Percentiles rank a stretch among this genome's conserved stretches.
phyloP scores from a whole-genome alignment of 2,113 vertebrate genomes.

The Hiodon alosoides region DNA sequence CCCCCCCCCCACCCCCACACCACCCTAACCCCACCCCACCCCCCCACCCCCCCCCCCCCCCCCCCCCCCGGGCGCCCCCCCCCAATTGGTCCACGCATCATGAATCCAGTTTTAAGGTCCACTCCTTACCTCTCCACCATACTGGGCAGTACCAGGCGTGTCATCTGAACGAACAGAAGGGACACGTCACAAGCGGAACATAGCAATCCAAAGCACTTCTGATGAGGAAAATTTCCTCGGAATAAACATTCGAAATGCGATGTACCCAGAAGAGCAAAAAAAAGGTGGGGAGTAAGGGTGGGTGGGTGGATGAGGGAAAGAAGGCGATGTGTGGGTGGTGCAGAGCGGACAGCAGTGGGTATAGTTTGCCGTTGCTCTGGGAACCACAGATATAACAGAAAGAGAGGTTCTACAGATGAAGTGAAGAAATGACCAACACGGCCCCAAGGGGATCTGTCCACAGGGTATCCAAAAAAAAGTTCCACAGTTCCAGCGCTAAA shows the following conservation, averaged over 20 bases:
- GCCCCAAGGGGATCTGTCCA: background rate
- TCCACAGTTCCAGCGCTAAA: no score
- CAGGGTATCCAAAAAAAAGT: no score
- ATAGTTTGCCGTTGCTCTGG: slow-evolving; percentile 52
- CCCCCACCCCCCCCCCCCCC: no score
- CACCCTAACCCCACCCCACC: no score
- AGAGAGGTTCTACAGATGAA: background rate
- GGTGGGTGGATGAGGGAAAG: slow-evolving; percentile 30
- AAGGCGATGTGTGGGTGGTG: slow-evolving; percentile 52
- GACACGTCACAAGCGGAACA: background rate
- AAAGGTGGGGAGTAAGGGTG: slow-evolving; percentile 5
- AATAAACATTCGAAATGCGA: no score
- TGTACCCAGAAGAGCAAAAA: no score
- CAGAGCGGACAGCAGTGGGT: slow-evolving; percentile 54
- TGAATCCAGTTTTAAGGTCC: background rate
- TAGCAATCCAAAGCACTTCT: background rate
- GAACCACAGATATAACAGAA: slow-evolving; percentile 58
- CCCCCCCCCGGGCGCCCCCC: no score
- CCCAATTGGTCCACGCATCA: background rate
- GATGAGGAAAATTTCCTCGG: no score
- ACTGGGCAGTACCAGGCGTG: slow-evolving; percentile 79
- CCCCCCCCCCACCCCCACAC: no score
- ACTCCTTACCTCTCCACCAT: slow-evolving; percentile 88
- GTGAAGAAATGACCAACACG: background rate
- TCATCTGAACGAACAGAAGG: slow-evolving; percentile 73